These are phyloP conservation scores for Tenthredo notha DNA, from an alignment of 2,888 invertebrate species.

Conservation along the genomic window DNA sequence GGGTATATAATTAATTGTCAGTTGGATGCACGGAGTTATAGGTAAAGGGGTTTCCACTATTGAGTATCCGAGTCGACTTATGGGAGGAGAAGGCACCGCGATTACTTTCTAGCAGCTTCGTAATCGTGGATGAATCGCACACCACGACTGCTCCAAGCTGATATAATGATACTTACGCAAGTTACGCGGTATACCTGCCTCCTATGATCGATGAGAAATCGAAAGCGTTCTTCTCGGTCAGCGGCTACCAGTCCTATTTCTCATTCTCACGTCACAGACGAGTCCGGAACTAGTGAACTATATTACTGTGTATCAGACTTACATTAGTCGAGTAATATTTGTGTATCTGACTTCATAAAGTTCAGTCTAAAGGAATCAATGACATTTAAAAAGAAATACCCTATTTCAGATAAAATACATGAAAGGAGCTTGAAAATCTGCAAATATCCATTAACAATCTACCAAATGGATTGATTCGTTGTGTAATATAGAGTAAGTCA, in stretches of 20 bases:
- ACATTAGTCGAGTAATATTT: not conserved
- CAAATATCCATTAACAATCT: not conserved
- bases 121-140: conserved; percentile 23
- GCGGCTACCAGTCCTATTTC: not conserved
- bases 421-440: conserved; percentile 7
- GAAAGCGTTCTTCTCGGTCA: conserved; percentile 42
- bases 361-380: conserved; percentile 31
- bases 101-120: conserved; percentile 22
- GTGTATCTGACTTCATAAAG: not conserved
- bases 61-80: not conserved
- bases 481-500: not conserved
- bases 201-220: conserved; percentile 46
- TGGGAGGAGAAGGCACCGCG: not conserved
- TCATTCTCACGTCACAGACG: not conserved
- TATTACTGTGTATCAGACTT: conserved; percentile 1
- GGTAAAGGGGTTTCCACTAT: conserved; percentile 10
- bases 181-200: conserved; percentile 19
- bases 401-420: not conserved
- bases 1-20: not conserved
- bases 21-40: not conserved
- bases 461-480: not conserved
- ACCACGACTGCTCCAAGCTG: conserved; percentile 12
- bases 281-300: not conserved
- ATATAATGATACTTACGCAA: conserved; percentile 30
- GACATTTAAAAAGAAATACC: conserved; percentile 19